Base-by-base conservation (phyloP, 2,113 vertebrate species). In the Lophura nycthemera region DNA sequence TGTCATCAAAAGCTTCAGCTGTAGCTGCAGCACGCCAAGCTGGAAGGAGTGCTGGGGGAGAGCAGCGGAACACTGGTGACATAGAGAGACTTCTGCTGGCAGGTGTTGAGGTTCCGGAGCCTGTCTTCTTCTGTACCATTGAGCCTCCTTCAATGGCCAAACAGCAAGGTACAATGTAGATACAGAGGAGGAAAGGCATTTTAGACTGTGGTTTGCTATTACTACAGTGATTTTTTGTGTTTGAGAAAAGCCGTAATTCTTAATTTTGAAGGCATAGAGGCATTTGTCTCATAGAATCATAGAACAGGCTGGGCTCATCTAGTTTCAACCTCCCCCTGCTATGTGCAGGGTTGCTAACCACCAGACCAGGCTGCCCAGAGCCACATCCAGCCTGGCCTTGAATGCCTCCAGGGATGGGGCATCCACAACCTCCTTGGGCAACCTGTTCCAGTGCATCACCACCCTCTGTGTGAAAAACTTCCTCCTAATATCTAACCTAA, bases 71-170 rank as follows among this genome's bases (percentile, higher is more conserved):
- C 22, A 40, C 32, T 15, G 45, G 16, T 64, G 97, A 97, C 0
- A 10, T 48, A 0, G 96, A 96, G 72, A 98, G 84, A 57, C 97
- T 99, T 74, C 77, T 99, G 19, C 96, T 99, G 47, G 99, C 99
- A 5, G 98, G 99, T 0, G 98, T 99, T 74, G 99, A 99, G 90
- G 90, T 99, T 63, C 99, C 99, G n/a, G 99, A 99, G 20, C 99
- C 99, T 0, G 99, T 99, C 60, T 99, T 99, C 97, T 99, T 99
- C 97, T 99, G 99, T 96, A 99, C 99, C n/a, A 98, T 99, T 87
- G 99, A 99, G 66, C 99, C 99, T 1, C 98, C 99, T 29, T 98
- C 99, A n/a, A 32, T 98, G 97, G 96, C 98, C 91, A 99, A 97
- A 95, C 99, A 99, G 80, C 95, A 98, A 90, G 99, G 99, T 99